Conservation (phyloP, 2,113 vertebrate genomes). For the Hippocampus comes region DNA sequence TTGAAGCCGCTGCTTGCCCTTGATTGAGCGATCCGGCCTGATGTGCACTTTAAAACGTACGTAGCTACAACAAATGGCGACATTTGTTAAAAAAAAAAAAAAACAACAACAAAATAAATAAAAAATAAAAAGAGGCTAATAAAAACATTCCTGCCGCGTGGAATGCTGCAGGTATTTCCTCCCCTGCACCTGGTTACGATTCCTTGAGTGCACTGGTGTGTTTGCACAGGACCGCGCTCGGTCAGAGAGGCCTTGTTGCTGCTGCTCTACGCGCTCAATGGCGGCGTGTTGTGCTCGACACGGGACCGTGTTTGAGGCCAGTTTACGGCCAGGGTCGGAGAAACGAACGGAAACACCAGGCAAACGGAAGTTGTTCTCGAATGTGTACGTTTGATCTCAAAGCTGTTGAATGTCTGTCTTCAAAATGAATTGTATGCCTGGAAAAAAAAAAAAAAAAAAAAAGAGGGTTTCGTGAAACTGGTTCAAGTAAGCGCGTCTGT, state of each 20-base stretch:
- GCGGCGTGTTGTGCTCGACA: conserved; percentile 40
- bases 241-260: conserved; percentile 27
- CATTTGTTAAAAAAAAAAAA: conserved; percentile 58
- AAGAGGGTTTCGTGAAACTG: too few species aligned
- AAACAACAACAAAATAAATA: not conserved
- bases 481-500: too few species aligned
- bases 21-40: conserved; percentile 72
- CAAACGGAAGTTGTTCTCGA: not conserved
- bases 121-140: conserved; percentile 48
- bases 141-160: conserved; percentile 68
- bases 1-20: conserved; percentile 66
- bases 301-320: conserved; percentile 4
- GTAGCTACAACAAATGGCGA: conserved; percentile 68
- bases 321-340: not conserved
- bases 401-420: too few species aligned
- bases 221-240: conserved; percentile 49
- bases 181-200: conserved; percentile 68
- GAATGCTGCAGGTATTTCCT: conserved; percentile 73
- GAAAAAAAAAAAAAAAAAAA: too few species aligned
- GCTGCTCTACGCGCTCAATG: conserved; percentile 42
- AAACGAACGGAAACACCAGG: not conserved
- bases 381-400: too few species aligned
- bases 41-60: conserved; percentile 70
- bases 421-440: too few species aligned
- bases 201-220: conserved; percentile 62